Evolutionary conservation across 1,140 invertebrate species (phyloP).

Genomic region (Sminthurinus signatus): DNA sequence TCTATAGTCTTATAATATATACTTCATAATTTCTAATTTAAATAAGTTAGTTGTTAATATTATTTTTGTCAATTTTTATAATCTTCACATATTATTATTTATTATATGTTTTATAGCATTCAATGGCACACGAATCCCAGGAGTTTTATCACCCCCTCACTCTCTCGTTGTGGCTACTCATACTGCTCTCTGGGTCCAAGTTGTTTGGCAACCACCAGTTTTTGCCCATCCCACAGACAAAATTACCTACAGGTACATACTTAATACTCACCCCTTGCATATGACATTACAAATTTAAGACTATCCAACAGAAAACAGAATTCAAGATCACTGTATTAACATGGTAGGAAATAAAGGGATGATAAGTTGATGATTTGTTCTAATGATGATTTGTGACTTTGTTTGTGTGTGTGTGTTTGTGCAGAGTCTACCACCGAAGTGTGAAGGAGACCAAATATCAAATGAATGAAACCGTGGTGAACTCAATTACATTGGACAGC

Average conservation of each 20-base stretch:
- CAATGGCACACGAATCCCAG: constrained; percentile 48
- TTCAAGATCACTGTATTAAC: too few relatives aligned
- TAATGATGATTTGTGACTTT: too few relatives aligned
- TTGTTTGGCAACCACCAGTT: constrained; percentile 72
- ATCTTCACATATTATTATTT: too few relatives aligned
- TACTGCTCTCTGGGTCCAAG: constrained; percentile 67
- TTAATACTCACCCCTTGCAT: background rate
- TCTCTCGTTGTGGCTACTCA: constrained; percentile 65
- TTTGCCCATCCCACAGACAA: constrained; percentile 67
- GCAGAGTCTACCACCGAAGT: constrained; percentile 60
- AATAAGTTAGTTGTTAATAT: too few relatives aligned
- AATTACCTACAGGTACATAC: constrained; percentile 60
- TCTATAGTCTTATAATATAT: background rate
- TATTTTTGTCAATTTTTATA: too few relatives aligned
- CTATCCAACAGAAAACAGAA: too few relatives aligned
- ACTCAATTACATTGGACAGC: constrained; percentile 60
- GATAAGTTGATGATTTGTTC: too few relatives aligned
- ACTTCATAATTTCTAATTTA: too few relatives aligned
- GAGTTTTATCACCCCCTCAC: constrained; percentile 68
- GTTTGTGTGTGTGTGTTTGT: constrained; percentile 8
- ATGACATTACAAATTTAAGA: too few relatives aligned
- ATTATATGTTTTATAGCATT: constrained; percentile 40
- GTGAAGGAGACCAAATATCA: constrained; percentile 55
- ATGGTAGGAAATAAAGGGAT: too few relatives aligned
- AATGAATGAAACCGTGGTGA: constrained; percentile 56